phyloP scores from a whole-genome alignment of 2,888 invertebrate genomes.

The Cryptus armator region DNA sequence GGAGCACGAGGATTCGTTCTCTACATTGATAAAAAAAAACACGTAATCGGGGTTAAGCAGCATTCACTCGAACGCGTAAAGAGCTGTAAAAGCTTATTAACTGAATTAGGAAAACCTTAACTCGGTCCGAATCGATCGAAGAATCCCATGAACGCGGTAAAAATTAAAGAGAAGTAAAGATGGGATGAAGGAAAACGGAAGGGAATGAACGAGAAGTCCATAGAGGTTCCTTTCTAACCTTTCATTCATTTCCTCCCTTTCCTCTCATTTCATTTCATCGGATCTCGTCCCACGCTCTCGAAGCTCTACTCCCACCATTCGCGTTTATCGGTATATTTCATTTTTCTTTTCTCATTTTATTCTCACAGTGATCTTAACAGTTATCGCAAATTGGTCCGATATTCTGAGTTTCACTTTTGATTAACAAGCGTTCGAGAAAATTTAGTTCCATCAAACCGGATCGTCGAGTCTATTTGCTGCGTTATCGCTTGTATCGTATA shows the following conservation, averaged over 20 bases:
- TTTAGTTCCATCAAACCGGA: conserved; percentile 22
- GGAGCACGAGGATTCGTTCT: neutral
- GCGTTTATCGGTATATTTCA: conserved; percentile 1
- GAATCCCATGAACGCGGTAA: conserved; percentile 31
- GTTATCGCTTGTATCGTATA: neutral
- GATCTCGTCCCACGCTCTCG: neutral
- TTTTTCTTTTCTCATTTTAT: conserved; percentile 36
- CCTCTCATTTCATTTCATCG: conserved; percentile 41
- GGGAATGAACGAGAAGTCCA: conserved; percentile 27
- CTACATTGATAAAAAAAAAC: neutral
- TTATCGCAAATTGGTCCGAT: conserved; percentile 3
- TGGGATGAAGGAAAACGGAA: conserved; percentile 11
- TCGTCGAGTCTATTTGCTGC: neutral
- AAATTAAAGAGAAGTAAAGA: conserved; percentile 46
- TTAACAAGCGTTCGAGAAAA: conserved; percentile 39
- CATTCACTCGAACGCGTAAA: conserved; percentile 23
- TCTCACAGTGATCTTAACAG: conserved; percentile 24
- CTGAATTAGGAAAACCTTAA: conserved; percentile 52
- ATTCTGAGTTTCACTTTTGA: conserved; percentile 33
- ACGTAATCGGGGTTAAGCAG: conserved; percentile 30
- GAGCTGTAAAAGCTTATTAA: conserved; percentile 59
- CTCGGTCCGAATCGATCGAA: conserved; percentile 51
- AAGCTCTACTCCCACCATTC: conserved; percentile 27
- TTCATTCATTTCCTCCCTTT: conserved; percentile 50
- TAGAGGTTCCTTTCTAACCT: conserved; percentile 54